Evolutionary conservation across 1,140 invertebrate species (phyloP), one percentile per base, ranked within the genome.

Genomic region (Teleogryllus occipitalis): DNA sequence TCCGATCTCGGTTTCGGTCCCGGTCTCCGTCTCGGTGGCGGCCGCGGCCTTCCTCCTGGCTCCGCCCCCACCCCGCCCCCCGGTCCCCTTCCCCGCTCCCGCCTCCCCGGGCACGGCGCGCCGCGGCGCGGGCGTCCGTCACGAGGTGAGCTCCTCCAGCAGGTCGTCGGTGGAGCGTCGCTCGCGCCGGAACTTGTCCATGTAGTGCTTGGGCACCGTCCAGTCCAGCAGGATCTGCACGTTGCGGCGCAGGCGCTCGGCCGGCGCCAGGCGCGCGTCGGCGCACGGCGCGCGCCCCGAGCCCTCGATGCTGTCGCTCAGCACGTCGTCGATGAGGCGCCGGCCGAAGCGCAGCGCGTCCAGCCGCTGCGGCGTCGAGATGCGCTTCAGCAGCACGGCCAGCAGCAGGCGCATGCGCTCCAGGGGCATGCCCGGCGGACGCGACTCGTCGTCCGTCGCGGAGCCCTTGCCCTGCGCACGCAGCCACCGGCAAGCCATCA

Each of bases 341-440:
- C 94, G 94, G 81, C 95, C 94, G 84, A 93, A 94, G 81, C 94
- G 94, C 82, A 96, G 85, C 82, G 92, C 92, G 74, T 92, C 90
- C 12, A 95, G 87, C 82, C 91, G 90, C 81, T 93, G 90, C 74
- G 91, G 90, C n/a, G 91, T 92, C 15, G 94, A 94, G 78, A 96
- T 95, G 83, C 93, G 93, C 80, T 94, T 94, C 4, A 95, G 84
- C 18, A 95, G 88, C 46, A 95, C 90, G 2, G 94, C 94, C 76
- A 95, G 86, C 7, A 95, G 87, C 79, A 94, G 88, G 77, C 94
- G 88, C 90, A 96, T 93, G 80, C 90, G 91, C 74, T 93, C 92
- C 7, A 95, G 86, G 5, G 88, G 87, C 92, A 93, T 93, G 10
- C 83, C 80, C 3, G 81, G 76, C 7, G 80, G 79, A 5, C 18